Conservation (phyloP, 2,888 invertebrate genomes). For the Eustalomyia histrio region DNA sequence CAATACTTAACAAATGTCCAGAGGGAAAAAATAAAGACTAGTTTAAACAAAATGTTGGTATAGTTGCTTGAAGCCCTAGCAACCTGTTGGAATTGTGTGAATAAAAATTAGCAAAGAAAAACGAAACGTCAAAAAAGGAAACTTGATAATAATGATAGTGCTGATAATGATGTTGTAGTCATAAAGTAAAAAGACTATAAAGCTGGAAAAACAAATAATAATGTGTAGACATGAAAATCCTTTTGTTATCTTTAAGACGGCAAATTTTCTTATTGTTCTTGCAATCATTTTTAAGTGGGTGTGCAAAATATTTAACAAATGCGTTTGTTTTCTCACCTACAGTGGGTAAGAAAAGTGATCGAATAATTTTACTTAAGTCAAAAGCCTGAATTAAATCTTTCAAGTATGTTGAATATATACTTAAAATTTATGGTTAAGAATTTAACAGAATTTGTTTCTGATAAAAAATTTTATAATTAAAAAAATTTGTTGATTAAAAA, state of each 20-base stretch:
- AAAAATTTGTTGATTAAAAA: too few relatives aligned
- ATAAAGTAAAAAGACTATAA: too few relatives aligned
- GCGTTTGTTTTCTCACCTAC: too few relatives aligned
- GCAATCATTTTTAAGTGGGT: constrained; percentile 11
- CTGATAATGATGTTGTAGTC: not conserved
- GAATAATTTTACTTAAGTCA: too few relatives aligned
- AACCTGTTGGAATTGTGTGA: constrained; percentile 41
- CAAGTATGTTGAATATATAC: too few relatives aligned
- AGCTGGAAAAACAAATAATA: too few relatives aligned
- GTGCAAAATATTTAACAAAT: not conserved
- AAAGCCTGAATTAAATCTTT: too few relatives aligned
- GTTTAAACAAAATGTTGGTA: not conserved
- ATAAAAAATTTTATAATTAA: too few relatives aligned
- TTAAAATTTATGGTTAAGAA: too few relatives aligned
- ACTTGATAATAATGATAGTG: constrained; percentile 29
- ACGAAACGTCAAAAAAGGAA: not conserved
- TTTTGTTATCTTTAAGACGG: constrained; percentile 58
- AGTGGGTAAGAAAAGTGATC: too few relatives aligned
- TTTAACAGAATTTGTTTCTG: too few relatives aligned
- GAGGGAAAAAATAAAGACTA: constrained; percentile 4
- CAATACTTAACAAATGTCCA: constrained; percentile 5
- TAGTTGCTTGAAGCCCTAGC: not conserved
- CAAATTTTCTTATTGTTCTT: constrained; percentile 8
- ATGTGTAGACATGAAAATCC: constrained; percentile 40
- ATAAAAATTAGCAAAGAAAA: not conserved